A percentile compares a stretch with the other conserved stretches of the same genome.
Conservation (phyloP, 2,888 invertebrate species). For the Blastobasis lacticolella region DNA sequence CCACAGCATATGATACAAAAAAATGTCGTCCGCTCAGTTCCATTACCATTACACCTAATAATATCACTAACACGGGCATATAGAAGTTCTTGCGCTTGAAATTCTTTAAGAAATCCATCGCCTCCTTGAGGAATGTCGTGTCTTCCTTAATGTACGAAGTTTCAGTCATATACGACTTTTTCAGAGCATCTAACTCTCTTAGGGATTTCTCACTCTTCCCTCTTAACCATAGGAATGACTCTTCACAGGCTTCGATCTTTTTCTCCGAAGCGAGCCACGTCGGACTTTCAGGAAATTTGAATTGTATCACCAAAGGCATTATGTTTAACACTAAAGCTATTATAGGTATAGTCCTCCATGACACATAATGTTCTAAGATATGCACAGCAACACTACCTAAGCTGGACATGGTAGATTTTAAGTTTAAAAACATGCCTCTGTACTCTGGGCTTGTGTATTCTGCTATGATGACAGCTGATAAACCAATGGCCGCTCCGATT, state of each 20-base stretch:
- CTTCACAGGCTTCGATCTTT: conserved; percentile 57
- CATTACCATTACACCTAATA: conserved; percentile 27
- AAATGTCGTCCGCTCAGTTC: conserved; percentile 42
- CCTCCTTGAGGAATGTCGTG: conserved; percentile 7
- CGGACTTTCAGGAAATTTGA: conserved; percentile 75
- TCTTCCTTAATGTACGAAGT: conserved; percentile 8
- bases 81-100: conserved; percentile 38
- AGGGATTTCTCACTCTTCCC: conserved; percentile 32
- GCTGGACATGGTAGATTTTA: not conserved
- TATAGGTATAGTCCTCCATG: conserved; percentile 19
- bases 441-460: conserved; percentile 43
- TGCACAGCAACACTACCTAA: not conserved
- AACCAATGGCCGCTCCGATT: conserved; percentile 25
- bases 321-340: conserved; percentile 27
- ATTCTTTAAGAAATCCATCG: conserved; percentile 25
- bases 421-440: conserved; percentile 32
- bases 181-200: conserved; percentile 31
- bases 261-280: conserved; percentile 73
- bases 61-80: conserved; percentile 34
- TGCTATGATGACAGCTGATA: conserved; percentile 44
- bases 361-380: not conserved
- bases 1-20: conserved; percentile 44
- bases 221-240: conserved; percentile 65
- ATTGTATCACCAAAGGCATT: conserved; percentile 32
- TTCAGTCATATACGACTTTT: conserved; percentile 30